phyloP scores from a whole-genome alignment of 1,140 invertebrate species.

The Meloidogyne floridensis region DNA sequence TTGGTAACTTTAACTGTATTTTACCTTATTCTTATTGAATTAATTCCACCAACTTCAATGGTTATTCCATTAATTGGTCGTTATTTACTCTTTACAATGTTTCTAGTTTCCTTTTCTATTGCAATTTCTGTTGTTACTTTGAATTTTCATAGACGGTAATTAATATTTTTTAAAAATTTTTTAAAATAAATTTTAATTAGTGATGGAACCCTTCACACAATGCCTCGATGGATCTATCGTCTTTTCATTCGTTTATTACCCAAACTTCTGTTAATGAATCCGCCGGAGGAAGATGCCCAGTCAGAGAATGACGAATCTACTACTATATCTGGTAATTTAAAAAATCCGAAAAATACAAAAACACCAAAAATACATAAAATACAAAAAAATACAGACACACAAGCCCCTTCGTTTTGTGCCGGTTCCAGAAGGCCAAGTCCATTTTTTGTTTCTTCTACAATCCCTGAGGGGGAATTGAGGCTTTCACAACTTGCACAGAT shows the following conservation, averaged over 20 bases:
- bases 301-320: conserved; percentile 48
- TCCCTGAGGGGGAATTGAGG: conserved; percentile 50
- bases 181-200: conserved; percentile 65
- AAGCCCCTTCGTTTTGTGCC: background rate
- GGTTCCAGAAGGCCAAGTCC: conserved; percentile 9
- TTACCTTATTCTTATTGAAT: conserved; percentile 87
- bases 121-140: conserved; percentile 91
- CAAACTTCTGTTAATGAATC: conserved; percentile 71
- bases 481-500: conserved; percentile 61
- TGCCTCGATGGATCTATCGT: conserved; percentile 89
- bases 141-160: conserved; percentile 37
- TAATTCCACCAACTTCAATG: conserved; percentile 95
- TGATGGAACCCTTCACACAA: conserved; percentile 71
- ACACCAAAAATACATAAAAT: background rate
- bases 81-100: conserved; percentile 99
- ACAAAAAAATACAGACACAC: background rate
- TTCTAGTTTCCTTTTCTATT: conserved; percentile 95
- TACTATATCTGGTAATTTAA: conserved; percentile 37
- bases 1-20: conserved; percentile 99
- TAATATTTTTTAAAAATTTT: too few relatives aligned
- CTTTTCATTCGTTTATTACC: conserved; percentile 89
- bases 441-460: conserved; percentile 7
- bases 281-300: conserved; percentile 59
- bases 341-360: background rate
- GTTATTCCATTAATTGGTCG: conserved; percentile 96